A percentile compares a stretch with the other conserved stretches of the same genome.
phyloP scores from a whole-genome alignment of 1,140 invertebrate genomes.

The Harpegnathos saltator region DNA sequence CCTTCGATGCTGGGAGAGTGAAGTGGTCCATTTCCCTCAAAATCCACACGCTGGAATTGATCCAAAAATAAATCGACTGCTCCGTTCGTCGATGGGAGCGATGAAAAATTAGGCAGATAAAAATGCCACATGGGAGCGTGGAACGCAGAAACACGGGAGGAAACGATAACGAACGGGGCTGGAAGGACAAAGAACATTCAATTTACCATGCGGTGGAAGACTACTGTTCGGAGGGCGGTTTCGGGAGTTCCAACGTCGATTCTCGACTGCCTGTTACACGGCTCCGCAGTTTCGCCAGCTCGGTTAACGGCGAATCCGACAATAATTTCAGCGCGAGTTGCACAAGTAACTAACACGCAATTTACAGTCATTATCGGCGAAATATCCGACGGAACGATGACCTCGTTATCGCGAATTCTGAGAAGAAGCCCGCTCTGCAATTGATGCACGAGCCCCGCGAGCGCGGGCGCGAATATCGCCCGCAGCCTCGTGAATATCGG shows the following conservation, averaged over 20 bases:
- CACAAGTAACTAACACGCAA: conserved; percentile 7
- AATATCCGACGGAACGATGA: conserved; percentile 22
- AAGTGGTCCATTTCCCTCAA: background rate
- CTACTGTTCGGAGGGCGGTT: background rate
- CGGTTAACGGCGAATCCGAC: conserved; percentile 30
- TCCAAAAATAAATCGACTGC: background rate
- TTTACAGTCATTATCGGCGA: conserved; percentile 41
- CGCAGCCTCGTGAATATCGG: too few relatives aligned
- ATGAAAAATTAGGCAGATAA: background rate
- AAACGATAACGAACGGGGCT: conserved; percentile 34
- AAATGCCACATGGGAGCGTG: background rate
- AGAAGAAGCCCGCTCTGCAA: background rate
- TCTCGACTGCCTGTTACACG: background rate
- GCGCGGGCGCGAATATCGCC: background rate
- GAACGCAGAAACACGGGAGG: background rate
- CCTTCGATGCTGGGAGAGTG: too few relatives aligned
- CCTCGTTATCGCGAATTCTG: conserved; percentile 39
- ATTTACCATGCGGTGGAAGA: conserved; percentile 13
- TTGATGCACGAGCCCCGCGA: background rate
- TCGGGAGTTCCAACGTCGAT: conserved; percentile 27
- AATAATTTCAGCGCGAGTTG: conserved; percentile 30
- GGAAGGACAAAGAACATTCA: conserved; percentile 22
- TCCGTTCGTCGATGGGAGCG: background rate
- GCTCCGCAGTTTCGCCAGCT: conserved; percentile 7
- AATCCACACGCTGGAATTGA: background rate